A percentile compares a stretch with the other conserved stretches of the same genome.
Evolutionary conservation across 2,113 vertebrate species (phyloP).

Genomic region (Lepidothrix coronata): DNA sequence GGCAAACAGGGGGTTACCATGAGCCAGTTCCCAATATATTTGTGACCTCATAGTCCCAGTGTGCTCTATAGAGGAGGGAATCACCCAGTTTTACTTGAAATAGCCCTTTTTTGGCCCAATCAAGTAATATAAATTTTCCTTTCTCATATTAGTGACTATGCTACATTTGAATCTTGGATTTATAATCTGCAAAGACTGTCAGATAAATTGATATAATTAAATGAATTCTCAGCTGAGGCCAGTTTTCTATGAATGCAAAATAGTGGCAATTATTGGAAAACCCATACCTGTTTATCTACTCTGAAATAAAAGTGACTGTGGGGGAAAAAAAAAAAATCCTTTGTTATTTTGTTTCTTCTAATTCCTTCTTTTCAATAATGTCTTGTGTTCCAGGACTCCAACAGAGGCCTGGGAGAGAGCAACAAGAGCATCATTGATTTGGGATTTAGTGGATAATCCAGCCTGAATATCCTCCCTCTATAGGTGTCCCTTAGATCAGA

Average conservation of each 20-base stretch:
- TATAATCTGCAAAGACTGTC: not conserved
- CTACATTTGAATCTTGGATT: not conserved
- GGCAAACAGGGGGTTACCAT: not conserved
- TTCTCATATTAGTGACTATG: fast-evolving
- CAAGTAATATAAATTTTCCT: not conserved
- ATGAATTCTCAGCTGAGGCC: not conserved
- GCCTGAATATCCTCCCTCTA: not conserved
- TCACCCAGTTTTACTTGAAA: not conserved
- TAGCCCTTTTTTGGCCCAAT: not conserved
- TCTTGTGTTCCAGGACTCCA: not conserved
- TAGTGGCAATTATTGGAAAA: not conserved
- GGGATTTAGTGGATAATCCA: not conserved
- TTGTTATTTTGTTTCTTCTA: not conserved
- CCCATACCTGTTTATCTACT: not conserved
- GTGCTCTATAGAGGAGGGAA: not conserved
- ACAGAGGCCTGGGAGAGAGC: not conserved
- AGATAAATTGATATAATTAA: not conserved
- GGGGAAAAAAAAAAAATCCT: fast-evolving
- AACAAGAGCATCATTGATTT: not conserved
- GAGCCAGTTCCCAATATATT: not conserved
- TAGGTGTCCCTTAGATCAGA: not conserved
- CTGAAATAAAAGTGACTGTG: not conserved
- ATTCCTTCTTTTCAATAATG: not conserved
- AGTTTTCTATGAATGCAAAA: not conserved
- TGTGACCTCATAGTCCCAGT: not conserved